A percentile compares a stretch with the other conserved stretches of the same genome.
These are phyloP conservation scores for Ametastegia equiseti DNA, from an alignment of 2,888 invertebrate species.

Conservation along the genomic window DNA sequence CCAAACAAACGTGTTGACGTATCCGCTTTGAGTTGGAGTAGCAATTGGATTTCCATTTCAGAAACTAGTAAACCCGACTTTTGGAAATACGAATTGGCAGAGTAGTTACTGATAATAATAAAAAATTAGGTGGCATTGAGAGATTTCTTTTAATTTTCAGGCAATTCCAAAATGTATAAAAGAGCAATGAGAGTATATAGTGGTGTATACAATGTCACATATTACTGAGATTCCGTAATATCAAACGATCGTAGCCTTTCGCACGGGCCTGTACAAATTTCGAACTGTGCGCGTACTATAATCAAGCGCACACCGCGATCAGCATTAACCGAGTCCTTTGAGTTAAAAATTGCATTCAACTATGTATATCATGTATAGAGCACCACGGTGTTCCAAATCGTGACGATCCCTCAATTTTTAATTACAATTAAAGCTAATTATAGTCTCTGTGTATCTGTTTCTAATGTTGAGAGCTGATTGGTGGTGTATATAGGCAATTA, in stretches of 20 bases:
- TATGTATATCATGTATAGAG: too few species aligned
- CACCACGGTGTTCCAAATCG: neutral
- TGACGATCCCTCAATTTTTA: neutral
- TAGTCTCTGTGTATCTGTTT: neutral
- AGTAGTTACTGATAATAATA: too few species aligned
- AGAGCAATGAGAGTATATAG: neutral
- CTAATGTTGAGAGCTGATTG: neutral
- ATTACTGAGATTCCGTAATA: neutral
- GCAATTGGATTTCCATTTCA: neutral
- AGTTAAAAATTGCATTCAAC: neutral
- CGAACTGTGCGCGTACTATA: neutral
- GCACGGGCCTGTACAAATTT: neutral
- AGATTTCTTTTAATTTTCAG: neutral
- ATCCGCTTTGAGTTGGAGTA: neutral
- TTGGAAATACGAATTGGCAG: too few species aligned
- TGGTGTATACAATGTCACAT: neutral
- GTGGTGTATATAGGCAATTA: neutral
- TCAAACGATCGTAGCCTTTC: neutral
- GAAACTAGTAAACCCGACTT: too few species aligned
- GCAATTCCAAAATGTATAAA: neutral
- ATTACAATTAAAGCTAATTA: neutral
- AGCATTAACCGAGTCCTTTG: neutral
- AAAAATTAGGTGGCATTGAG: neutral
- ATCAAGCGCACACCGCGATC: neutral
- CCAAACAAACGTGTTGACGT: neutral